Evolutionary conservation across 2,888 invertebrate genomes (phyloP).

Genomic region (Acleris cristana): DNA sequence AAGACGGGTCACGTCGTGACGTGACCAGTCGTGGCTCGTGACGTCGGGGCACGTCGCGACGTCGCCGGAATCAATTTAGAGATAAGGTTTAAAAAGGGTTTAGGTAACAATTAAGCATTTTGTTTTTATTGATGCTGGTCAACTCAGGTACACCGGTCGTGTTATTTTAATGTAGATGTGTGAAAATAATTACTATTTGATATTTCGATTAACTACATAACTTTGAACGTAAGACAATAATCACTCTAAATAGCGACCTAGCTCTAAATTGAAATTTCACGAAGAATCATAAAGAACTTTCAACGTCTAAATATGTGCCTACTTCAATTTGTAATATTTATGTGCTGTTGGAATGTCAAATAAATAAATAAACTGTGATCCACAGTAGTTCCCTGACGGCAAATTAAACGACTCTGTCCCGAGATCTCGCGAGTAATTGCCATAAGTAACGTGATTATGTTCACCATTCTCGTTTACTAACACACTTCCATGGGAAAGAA

Average conservation of each 20-base stretch:
- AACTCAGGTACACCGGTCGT: background rate
- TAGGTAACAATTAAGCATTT: background rate
- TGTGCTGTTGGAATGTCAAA: too few species aligned
- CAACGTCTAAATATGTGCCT: too few species aligned
- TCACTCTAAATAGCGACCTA: too few species aligned
- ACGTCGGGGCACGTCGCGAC: slow-evolving; percentile 2
- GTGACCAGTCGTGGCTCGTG: slow-evolving; percentile 10
- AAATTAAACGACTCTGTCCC: background rate
- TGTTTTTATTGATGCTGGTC: background rate
- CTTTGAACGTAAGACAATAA: too few species aligned
- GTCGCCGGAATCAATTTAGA: slow-evolving; percentile 11
- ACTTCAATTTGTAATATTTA: too few species aligned
- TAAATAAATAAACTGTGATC: too few species aligned
- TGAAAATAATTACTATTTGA: too few species aligned
- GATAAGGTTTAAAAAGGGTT: slow-evolving; percentile 7
- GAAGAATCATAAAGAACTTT: too few species aligned
- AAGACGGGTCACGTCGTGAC: slow-evolving; percentile 20
- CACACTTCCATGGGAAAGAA: slow-evolving; percentile 19
- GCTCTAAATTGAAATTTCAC: too few species aligned
- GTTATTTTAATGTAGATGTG: too few species aligned
- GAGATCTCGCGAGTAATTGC: slow-evolving; percentile 8
- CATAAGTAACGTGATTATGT: slow-evolving; percentile 17
- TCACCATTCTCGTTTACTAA: slow-evolving; percentile 8
- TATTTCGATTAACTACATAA: too few species aligned
- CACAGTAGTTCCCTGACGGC: background rate